Conservation (phyloP, 2,113 vertebrate species). For the Ceyx cyanopectus region DNA sequence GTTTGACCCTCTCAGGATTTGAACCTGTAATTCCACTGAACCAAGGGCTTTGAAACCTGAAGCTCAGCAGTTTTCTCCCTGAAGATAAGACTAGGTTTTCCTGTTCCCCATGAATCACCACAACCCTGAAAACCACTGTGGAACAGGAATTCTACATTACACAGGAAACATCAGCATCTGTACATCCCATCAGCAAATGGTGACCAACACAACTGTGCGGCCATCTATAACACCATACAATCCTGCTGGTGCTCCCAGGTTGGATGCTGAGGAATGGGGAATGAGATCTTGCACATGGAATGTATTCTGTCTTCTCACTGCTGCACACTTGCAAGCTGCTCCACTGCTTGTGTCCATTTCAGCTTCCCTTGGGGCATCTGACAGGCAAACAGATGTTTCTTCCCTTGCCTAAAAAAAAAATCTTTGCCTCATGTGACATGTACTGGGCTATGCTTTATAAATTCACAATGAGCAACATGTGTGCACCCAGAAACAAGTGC, state of each 20-base stretch:
- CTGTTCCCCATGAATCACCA: slow-evolving; percentile 10
- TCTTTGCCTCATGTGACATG: background rate
- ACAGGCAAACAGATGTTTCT: background rate
- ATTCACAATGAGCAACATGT: background rate
- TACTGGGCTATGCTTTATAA: background rate
- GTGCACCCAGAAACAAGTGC: background rate
- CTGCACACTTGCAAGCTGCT: background rate
- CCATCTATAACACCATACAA: background rate
- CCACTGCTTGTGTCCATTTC: background rate
- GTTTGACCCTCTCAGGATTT: slow-evolving; percentile 46
- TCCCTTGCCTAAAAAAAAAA: background rate
- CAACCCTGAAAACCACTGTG: background rate
- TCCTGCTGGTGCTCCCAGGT: background rate
- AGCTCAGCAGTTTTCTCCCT: slow-evolving; percentile 19
- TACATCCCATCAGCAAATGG: background rate
- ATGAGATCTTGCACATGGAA: background rate
- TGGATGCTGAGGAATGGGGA: background rate
- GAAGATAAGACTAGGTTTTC: slow-evolving; percentile 40
- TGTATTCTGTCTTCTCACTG: background rate
- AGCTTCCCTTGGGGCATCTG: background rate
- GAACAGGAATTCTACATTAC: background rate
- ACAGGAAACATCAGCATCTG: background rate
- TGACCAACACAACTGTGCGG: background rate
- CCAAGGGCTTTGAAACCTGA: slow-evolving; percentile 38
- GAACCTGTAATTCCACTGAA: slow-evolving; percentile 46